phyloP scores from a whole-genome alignment of 2,113 vertebrate species.

The Lasiurus borealis region DNA sequence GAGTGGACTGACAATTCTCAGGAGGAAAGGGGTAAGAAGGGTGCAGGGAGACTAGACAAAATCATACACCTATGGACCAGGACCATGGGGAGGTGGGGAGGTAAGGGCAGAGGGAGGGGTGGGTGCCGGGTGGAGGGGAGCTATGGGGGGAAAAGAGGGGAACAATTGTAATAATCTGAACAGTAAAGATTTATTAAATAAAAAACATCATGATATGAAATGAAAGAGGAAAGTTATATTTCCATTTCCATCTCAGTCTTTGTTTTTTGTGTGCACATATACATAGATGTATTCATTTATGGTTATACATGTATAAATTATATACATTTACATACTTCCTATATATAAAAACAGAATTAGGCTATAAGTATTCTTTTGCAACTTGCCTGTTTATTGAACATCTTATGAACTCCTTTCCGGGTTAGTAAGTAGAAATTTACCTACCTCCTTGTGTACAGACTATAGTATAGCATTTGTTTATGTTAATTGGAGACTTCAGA shows the following conservation, averaged over 20 bases:
- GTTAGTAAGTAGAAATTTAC: not conserved
- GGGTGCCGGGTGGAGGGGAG: no score
- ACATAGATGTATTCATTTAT: not conserved
- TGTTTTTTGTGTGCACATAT: not conserved
- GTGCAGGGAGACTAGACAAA: no score
- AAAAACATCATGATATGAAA: not conserved
- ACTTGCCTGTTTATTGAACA: not conserved
- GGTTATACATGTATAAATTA: not conserved
- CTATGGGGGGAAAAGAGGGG: no score
- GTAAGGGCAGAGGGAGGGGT: no score
- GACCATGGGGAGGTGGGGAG: no score
- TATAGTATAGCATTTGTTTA: not conserved
- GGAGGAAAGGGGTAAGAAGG: no score
- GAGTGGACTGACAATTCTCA: no score
- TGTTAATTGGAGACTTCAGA: not conserved
- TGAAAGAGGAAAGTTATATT: not conserved
- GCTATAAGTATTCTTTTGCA: conserved; percentile 10
- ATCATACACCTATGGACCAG: no score
- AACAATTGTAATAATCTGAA: no score
- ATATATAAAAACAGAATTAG: not conserved
- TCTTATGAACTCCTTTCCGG: not conserved
- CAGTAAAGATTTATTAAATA: no score
- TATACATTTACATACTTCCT: not conserved
- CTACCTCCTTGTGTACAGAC: not conserved
- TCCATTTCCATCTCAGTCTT: not conserved